Evolutionary conservation across 1,140 invertebrate species (phyloP), one percentile per base, ranked within the genome.

Genomic region (Cardiocondyla obscurior): DNA sequence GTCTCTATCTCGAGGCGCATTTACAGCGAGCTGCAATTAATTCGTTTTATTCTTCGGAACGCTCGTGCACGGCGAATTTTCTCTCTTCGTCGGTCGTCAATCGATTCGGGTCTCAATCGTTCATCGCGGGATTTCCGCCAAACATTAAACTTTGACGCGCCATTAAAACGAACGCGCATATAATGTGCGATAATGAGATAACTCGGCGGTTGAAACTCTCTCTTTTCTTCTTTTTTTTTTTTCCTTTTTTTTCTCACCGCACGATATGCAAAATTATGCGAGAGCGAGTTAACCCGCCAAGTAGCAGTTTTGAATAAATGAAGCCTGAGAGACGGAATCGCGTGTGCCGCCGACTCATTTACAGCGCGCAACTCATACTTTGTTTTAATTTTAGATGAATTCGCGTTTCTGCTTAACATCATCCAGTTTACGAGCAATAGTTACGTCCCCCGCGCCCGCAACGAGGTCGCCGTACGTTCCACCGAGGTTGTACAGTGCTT

Each of bases 11-110:
- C 28, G 46, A 22, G 39, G 36, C 60, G 62, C 73, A 77, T 81
- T 86, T 51, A 46, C 55, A 76, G 25, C 51, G 42, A 39, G 12
- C 44, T 42, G 69, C 69, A 81, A 76, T 86, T 81, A 82, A 82
- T 70, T 76, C 46, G 25, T 73, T 76, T n/a, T 22, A 12, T 39
- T 60, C 39, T 57, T 36, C 64, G 30, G 42, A 19, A n/a, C 36
- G 79, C 42, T 76, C 44, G 77, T 39, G 46, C n/a, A 46, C 44
- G 44, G 60, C 51, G 44, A 28, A 42, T 85, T 36, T 70, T 28
- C 42, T 65, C 46, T 82, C 30, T 83, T 76, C 55, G 86, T 86
- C 25, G 57, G 51, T 72, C 36, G 44, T 53, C 30, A 28, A 83
- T 77, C 44, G 70, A 65, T 79, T 55, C 19, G 42, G 19, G 8